Percentiles rank a stretch among this genome's conserved stretches.
Conservation (phyloP, 2,888 invertebrate genomes). For the Gnatocerus cornutus region DNA sequence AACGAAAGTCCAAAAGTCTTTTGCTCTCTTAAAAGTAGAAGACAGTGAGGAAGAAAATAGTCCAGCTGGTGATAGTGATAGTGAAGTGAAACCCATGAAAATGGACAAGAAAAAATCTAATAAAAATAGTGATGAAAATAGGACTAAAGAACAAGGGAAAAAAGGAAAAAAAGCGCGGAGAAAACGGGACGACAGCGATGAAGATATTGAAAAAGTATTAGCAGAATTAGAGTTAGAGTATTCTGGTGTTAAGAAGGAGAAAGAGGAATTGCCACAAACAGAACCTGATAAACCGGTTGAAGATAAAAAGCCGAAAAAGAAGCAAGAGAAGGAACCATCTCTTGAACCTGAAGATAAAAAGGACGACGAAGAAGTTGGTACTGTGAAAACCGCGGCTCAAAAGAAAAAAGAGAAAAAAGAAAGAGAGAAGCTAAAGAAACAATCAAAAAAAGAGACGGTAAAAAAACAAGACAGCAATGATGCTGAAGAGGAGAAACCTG, state of each 20-base stretch:
- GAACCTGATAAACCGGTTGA: conserved; percentile 54
- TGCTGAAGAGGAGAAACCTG: conserved; percentile 53
- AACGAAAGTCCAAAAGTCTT: conserved; percentile 68
- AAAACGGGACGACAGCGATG: conserved; percentile 85
- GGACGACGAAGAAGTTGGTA: conserved; percentile 72
- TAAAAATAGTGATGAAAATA: conserved; percentile 68
- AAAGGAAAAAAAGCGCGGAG: conserved; percentile 83
- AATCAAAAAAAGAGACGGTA: conserved; percentile 76
- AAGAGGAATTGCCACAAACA: conserved; percentile 66
- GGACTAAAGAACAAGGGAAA: conserved; percentile 73
- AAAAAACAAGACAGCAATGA: conserved; percentile 53
- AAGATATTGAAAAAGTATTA: conserved; percentile 87
- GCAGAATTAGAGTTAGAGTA: conserved; percentile 90
- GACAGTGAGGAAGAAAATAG: conserved; percentile 72
- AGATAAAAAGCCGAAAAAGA: conserved; percentile 50
- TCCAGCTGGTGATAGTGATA: conserved; percentile 67
- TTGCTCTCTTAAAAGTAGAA: conserved; percentile 80
- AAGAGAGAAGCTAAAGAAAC: conserved; percentile 84
- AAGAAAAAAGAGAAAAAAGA: conserved; percentile 94
- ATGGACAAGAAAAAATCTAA: conserved; percentile 69
- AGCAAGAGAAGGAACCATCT: conserved; percentile 52
- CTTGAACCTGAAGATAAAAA: conserved; percentile 67
- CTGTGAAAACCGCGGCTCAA: conserved; percentile 87
- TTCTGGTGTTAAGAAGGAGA: conserved; percentile 77
- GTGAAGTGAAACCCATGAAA: conserved; percentile 68